These are phyloP conservation scores for Albula glossodonta DNA, from an alignment of 2,113 vertebrate species.

Conservation along the genomic window DNA sequence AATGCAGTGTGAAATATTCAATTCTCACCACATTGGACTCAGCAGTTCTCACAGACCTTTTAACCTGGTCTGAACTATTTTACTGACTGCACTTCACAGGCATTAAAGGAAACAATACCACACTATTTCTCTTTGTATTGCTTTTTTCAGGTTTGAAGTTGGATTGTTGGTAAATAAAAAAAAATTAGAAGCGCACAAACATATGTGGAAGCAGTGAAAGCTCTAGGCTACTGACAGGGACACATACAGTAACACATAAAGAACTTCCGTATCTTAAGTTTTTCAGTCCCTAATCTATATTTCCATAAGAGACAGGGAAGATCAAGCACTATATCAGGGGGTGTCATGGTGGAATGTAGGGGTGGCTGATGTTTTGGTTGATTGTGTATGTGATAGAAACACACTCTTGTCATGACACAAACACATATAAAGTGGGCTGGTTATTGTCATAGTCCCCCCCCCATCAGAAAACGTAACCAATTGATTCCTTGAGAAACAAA, in stretches of 20 bases:
- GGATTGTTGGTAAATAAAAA: not conserved
- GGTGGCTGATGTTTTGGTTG: not conserved
- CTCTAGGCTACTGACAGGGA: too few species aligned
- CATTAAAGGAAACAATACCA: not conserved
- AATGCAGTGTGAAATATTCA: conserved; percentile 17
- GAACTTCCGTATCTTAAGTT: too few species aligned
- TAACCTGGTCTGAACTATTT: not conserved
- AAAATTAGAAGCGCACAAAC: not conserved
- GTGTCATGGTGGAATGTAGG: not conserved
- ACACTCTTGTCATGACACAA: not conserved
- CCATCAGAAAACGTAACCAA: not conserved
- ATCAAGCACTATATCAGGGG: too few species aligned
- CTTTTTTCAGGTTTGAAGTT: not conserved
- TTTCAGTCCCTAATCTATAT: too few species aligned
- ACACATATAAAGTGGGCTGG: not conserved
- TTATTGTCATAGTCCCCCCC: not conserved
- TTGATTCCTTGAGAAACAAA: too few species aligned
- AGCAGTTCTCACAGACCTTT: not conserved
- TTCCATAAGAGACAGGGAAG: too few species aligned
- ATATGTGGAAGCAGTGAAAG: not conserved
- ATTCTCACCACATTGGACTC: not conserved
- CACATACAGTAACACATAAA: too few species aligned
- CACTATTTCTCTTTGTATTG: too few species aligned
- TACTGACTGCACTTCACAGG: not conserved
- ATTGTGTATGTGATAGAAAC: not conserved